A percentile compares a stretch with the other conserved stretches of the same genome.
These are phyloP conservation scores for Falco rusticolus DNA, from an alignment of 2,797 vertebrate genomes.

Conservation along the genomic window DNA sequence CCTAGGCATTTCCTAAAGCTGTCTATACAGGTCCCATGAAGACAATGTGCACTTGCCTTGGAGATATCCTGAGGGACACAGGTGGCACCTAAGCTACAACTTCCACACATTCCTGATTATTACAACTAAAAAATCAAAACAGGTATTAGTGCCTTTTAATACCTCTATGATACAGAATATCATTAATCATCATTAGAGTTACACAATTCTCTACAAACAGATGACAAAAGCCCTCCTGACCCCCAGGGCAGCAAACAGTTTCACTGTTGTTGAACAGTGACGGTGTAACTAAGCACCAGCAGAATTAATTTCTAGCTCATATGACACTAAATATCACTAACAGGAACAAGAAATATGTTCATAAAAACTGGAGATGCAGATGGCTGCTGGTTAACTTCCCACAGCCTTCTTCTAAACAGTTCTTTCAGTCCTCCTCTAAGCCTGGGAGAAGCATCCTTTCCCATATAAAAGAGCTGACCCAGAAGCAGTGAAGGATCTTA, in stretches of 20 bases:
- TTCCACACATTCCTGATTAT: neutral
- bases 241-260: neutral
- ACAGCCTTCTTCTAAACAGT: neutral
- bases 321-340: neutral
- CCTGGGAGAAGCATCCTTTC: neutral
- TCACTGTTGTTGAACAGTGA: neutral
- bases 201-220: neutral
- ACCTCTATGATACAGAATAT: neutral
- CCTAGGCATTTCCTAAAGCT: neutral
- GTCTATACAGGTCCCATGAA: neutral
- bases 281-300: neutral
- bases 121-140: neutral
- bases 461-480: neutral
- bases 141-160: neutral
- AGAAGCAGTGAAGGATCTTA: neutral
- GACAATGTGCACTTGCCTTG: neutral
- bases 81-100: neutral
- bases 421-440: neutral
- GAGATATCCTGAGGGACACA: neutral
- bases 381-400: neutral
- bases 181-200: neutral
- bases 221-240: neutral
- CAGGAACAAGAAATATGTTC: neutral
- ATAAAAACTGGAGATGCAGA: neutral
- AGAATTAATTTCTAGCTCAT: neutral